Evolutionary conservation across 2,888 invertebrate genomes (phyloP).

Genomic region (Andrena trimmerana): DNA sequence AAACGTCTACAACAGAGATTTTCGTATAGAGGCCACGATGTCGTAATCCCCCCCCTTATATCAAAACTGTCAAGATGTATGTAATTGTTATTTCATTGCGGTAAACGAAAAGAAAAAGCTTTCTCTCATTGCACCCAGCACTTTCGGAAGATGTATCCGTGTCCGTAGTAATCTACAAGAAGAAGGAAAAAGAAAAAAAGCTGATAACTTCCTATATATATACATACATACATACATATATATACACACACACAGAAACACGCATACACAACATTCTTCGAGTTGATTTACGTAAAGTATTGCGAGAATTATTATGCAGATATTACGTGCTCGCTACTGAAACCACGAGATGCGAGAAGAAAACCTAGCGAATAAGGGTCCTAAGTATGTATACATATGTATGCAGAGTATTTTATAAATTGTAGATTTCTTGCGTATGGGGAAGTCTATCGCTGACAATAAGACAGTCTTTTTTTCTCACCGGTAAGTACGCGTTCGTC

Average conservation of each 20-base stretch:
- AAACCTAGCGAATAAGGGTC: constrained; percentile 59
- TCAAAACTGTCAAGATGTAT: constrained; percentile 38
- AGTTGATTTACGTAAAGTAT: constrained; percentile 43
- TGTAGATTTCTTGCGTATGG: constrained; percentile 59
- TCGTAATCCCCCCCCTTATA: constrained; percentile 29
- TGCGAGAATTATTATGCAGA: constrained; percentile 48
- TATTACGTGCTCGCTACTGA: constrained; percentile 46
- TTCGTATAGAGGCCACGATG: constrained; percentile 38
- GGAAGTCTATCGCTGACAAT: constrained; percentile 59
- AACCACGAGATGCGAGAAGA: constrained; percentile 39
- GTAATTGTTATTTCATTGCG: constrained; percentile 47
- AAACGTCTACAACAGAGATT: constrained; percentile 30
- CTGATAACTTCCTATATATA: constrained; percentile 54
- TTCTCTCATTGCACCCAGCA: constrained; percentile 60
- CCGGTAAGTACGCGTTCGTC: constrained; percentile 17
- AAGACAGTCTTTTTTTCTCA: constrained; percentile 36
- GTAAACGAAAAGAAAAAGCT: constrained; percentile 36
- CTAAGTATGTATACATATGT: constrained; percentile 60
- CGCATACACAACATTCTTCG: constrained; percentile 21
- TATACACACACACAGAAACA: neutral
- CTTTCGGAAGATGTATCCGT: constrained; percentile 44
- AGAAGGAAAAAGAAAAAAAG: constrained; percentile 10
- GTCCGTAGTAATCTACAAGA: constrained; percentile 51
- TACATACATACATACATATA: neutral
- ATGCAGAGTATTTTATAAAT: constrained; percentile 54